These are phyloP conservation scores for Drosophila ironensis DNA, from an alignment of 1,140 invertebrate species.

Conservation along the genomic window DNA sequence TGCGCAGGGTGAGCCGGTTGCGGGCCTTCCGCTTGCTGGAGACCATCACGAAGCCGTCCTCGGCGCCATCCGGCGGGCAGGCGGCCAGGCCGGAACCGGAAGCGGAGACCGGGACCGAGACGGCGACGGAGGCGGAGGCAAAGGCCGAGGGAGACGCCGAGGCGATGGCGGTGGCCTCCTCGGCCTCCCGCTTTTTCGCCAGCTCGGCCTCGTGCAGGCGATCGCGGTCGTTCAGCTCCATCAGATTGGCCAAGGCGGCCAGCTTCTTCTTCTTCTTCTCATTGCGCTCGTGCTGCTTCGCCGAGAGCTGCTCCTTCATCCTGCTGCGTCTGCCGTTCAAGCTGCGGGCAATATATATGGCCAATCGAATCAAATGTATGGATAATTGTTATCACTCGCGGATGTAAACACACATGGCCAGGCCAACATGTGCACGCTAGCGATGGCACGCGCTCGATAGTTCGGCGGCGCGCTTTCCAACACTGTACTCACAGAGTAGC, in stretches of 20 bases:
- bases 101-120: too few relatives aligned
- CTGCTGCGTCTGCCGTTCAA: constrained; percentile 50
- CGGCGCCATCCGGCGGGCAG: constrained; percentile 9
- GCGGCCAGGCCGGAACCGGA: too few relatives aligned
- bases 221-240: constrained; percentile 85
- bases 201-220: constrained; percentile 57
- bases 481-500: too few relatives aligned
- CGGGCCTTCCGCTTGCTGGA: constrained; percentile 54
- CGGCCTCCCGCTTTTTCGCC: constrained; percentile 29
- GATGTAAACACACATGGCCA: not conserved
- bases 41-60: constrained; percentile 61
- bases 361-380: too few relatives aligned
- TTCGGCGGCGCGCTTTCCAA: too few relatives aligned
- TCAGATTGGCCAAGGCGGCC: constrained; percentile 84
- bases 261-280: constrained; percentile 87
- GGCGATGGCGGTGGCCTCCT: not conserved
- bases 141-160: not conserved
- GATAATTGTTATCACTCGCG: too few relatives aligned
- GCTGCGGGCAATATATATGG: constrained; percentile 35
- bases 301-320: constrained; percentile 65
- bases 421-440: not conserved
- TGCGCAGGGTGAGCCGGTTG: constrained; percentile 49
- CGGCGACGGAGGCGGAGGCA: too few relatives aligned
- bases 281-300: constrained; percentile 83
- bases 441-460: not conserved